phyloP scores from a whole-genome alignment of 2,113 vertebrate species.

The Microcebus griseorufus region DNA sequence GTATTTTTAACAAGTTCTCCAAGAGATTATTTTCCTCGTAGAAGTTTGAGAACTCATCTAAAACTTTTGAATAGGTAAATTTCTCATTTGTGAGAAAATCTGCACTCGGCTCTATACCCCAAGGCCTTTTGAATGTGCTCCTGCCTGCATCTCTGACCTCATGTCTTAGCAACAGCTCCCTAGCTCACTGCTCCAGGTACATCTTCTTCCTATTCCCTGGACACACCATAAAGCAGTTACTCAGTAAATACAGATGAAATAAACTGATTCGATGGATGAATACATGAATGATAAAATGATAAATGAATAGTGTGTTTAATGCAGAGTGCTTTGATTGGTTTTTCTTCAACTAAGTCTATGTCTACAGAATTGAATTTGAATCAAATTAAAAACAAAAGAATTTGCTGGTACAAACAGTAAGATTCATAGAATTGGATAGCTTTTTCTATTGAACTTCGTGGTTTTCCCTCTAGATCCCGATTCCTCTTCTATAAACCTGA shows the following conservation, averaged over 20 bases:
- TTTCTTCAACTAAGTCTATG: neutral
- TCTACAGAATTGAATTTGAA: neutral
- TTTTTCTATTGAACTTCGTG: neutral
- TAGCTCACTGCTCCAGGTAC: neutral
- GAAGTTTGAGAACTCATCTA: neutral
- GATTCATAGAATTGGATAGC: neutral
- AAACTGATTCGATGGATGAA: neutral
- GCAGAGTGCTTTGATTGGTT: neutral
- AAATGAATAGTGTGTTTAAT: neutral
- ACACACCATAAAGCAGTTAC: neutral
- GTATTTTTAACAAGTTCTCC: neutral
- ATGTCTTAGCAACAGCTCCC: neutral
- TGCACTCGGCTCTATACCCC: neutral
- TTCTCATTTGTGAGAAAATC: neutral
- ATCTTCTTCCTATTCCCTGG: neutral
- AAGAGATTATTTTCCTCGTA: neutral
- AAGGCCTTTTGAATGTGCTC: neutral
- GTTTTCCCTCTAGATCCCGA: neutral
- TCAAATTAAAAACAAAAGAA: neutral
- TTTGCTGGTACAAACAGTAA: neutral
- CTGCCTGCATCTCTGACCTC: neutral
- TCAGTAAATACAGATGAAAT: neutral
- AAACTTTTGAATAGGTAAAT: neutral
- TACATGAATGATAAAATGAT: neutral
- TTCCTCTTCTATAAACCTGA: neutral